Percentiles rank a stretch among this genome's conserved stretches.
Conservation (phyloP, 2,888 invertebrate genomes). For the Eueremaeus valkanovi region DNA sequence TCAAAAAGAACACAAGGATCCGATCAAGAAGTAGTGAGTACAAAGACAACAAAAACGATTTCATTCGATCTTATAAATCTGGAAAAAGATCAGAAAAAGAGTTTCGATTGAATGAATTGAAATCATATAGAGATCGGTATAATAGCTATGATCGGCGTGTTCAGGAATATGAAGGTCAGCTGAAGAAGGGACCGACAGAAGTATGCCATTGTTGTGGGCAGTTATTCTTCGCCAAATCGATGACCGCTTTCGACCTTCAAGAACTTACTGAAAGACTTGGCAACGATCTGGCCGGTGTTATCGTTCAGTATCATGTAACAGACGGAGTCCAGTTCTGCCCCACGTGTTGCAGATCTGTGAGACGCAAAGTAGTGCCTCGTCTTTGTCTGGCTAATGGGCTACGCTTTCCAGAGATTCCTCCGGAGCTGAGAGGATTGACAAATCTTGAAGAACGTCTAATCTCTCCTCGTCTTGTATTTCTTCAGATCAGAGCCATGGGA, state of each 20-base stretch:
- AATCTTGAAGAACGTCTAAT: not conserved
- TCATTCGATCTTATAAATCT: no score
- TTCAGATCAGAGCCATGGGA: not conserved
- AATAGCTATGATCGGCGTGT: no score
- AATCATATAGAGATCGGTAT: no score
- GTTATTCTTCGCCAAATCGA: not conserved
- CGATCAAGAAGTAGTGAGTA: no score
- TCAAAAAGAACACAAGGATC: no score
- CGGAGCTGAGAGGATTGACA: not conserved
- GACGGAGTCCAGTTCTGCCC: not conserved
- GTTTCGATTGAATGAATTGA: no score
- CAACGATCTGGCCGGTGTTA: not conserved
- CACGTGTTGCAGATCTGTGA: not conserved
- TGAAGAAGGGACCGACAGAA: no score
- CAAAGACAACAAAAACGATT: no score
- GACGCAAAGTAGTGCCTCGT: not conserved
- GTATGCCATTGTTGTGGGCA: no score
- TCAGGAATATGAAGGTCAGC: no score
- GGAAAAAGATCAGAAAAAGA: no score
- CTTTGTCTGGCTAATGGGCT: not conserved
- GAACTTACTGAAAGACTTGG: not conserved
- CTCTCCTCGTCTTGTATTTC: not conserved
- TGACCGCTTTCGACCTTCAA: not conserved
- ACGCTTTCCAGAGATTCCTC: not conserved
- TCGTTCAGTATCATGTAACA: not conserved